phyloP scores from a whole-genome alignment of 2,888 invertebrate species.

The Molanna angustata region DNA sequence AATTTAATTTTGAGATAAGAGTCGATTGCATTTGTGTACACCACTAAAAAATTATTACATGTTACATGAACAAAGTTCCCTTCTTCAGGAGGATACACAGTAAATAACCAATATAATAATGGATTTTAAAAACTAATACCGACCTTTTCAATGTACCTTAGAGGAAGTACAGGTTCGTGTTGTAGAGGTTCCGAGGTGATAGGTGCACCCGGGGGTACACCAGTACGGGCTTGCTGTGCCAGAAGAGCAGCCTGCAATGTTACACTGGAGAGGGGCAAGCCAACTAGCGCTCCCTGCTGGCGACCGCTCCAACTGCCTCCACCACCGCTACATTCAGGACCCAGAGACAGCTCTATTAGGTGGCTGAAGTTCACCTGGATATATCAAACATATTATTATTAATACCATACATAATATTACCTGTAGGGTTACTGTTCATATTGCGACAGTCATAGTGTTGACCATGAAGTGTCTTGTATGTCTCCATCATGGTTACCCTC shows the following conservation, averaged over 20 bases:
- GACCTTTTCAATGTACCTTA: constrained; percentile 23
- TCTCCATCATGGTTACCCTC: too few relatives aligned
- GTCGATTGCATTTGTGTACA: too few relatives aligned
- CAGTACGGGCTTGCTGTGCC: constrained; percentile 28
- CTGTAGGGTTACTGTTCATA: too few relatives aligned
- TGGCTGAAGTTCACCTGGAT: constrained; percentile 52
- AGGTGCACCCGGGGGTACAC: neutral
- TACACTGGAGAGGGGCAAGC: constrained; percentile 47
- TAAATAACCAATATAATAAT: neutral
- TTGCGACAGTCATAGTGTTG: too few relatives aligned
- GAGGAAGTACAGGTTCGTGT: constrained; percentile 19
- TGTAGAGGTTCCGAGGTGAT: constrained; percentile 36
- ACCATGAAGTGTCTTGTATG: too few relatives aligned
- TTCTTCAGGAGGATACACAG: neutral
- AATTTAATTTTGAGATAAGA: too few relatives aligned
- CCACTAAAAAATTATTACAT: too few relatives aligned
- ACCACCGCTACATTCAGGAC: constrained; percentile 52
- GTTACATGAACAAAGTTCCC: neutral
- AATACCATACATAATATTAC: too few relatives aligned
- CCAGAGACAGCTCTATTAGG: constrained; percentile 53
- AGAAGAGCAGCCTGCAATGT: constrained; percentile 52
- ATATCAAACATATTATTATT: too few relatives aligned
- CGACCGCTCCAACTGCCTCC: constrained; percentile 42
- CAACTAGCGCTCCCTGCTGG: constrained; percentile 47
- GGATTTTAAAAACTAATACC: neutral